These are phyloP conservation scores for Phengaris arion DNA, from an alignment of 2,888 invertebrate genomes.

Conservation along the genomic window DNA sequence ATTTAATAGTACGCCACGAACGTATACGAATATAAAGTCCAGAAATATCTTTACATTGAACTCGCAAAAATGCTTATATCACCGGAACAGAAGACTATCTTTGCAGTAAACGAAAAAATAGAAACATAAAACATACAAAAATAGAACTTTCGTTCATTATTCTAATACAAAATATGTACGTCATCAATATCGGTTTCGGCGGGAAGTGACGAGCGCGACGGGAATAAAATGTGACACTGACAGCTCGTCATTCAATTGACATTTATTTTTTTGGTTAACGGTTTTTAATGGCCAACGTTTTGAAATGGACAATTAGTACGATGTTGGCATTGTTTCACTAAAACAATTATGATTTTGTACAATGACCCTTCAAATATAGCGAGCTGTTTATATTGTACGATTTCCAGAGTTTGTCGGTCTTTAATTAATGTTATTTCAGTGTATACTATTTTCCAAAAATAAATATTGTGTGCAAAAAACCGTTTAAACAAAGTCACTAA, in stretches of 20 bases:
- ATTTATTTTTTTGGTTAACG: background rate
- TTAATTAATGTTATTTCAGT: background rate
- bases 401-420: background rate
- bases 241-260: slow-evolving; percentile 13
- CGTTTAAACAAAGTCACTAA: background rate
- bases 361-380: background rate
- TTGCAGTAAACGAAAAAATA: background rate
- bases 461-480: background rate
- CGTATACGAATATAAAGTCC: too few species aligned
- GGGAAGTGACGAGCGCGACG: slow-evolving; percentile 21
- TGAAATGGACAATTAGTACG: slow-evolving; percentile 1
- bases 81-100: background rate
- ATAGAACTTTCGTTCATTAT: slow-evolving; percentile 19
- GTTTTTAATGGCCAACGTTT: slow-evolving; percentile 2
- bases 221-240: slow-evolving; percentile 20
- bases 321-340: slow-evolving; percentile 3
- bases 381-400: background rate
- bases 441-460: background rate
- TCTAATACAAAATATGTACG: background rate
- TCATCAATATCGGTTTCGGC: slow-evolving; percentile 25
- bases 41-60: too few species aligned
- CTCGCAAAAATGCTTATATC: background rate
- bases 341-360: background rate
- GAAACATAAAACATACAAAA: background rate
- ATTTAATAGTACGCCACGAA: too few species aligned